Base-by-base conservation (phyloP, 2,113 vertebrate species). In the Festucalex cinctus region DNA sequence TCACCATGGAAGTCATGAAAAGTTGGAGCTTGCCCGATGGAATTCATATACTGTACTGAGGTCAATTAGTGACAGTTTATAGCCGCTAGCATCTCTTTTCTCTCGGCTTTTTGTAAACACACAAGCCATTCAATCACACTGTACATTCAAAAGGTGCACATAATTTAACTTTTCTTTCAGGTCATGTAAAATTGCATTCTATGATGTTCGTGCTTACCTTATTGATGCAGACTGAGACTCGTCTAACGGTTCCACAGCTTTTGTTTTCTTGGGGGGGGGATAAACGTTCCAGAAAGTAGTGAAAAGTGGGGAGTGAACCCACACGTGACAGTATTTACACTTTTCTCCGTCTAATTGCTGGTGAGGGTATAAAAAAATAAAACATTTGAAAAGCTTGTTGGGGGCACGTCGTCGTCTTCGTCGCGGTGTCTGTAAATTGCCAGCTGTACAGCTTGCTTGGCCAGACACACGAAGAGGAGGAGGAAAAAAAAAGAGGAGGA, bases 361-460 rank as follows among this genome's bases (percentile, higher is more conserved):
- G 35, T 41, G 14, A 1, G 20, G 35, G 7, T 54, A 28, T 16
- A 6, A 14, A 36, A 12, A n/a, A 6, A 10, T 12, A 9, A 6
- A 62, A 37, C 10, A 12, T 13, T n/a, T 44, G 22, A 1, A 26
- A 37, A 63, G 60, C 5, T 19, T n/a, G 19, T n/a, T 6, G 53
- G 10, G 32, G 26, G 26, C 9, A 17, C 24, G 26, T 6, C 54
- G 26, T 32, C 13, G 1, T 28, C 14, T 32, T 19, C 14, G 2
- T 28, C 13, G 60, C 70, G 37, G 22, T 68, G 75, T 75, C 72
- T 51, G 75, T 68, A 73, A 79, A 79, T 79, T 85, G 85, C 88
- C 88, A 92, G 88, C 89, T 89, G 86, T 85, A 85, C 84, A 85
- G 79, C 68, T 51, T 70, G 26, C 43, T 43, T 3, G 69, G 51